phyloP scores from a whole-genome alignment of 2,113 vertebrate species.

The Ptychochromis oligacanthus region DNA sequence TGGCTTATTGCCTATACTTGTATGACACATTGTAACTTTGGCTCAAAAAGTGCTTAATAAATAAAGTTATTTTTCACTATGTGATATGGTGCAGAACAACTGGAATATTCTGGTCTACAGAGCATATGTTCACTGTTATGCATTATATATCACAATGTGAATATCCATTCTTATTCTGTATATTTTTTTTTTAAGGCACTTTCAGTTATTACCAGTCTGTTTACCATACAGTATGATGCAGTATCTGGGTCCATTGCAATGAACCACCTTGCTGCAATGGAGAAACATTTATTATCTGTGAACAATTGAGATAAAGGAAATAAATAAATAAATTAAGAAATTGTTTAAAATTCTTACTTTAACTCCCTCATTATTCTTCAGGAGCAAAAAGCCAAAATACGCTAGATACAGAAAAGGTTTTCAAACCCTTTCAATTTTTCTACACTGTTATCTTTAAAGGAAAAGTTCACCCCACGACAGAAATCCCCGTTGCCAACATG shows the following conservation, averaged over 20 bases:
- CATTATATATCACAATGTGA: background rate
- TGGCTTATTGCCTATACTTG: background rate
- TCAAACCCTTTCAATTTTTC: fast-evolving
- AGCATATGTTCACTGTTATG: background rate
- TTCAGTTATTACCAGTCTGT: background rate
- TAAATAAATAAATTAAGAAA: background rate
- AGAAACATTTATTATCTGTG: background rate
- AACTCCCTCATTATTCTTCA: background rate
- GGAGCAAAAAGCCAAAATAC: background rate
- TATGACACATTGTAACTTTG: background rate
- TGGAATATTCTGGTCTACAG: background rate
- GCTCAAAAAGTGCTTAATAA: background rate
- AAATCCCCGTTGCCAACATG: too few relatives aligned
- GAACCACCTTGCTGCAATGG: background rate
- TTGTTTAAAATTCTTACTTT: background rate
- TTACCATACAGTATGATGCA: background rate
- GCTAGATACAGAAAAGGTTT: background rate
- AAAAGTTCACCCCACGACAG: background rate
- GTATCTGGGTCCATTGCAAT: fast-evolving
- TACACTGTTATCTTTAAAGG: background rate
- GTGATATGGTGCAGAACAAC: fast-evolving
- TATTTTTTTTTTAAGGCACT: background rate
- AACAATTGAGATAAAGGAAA: background rate
- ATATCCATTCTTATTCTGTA: background rate
- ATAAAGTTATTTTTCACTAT: background rate